phyloP scores from a whole-genome alignment of 2,797 vertebrate genomes.

The Syngnathus acus region DNA sequence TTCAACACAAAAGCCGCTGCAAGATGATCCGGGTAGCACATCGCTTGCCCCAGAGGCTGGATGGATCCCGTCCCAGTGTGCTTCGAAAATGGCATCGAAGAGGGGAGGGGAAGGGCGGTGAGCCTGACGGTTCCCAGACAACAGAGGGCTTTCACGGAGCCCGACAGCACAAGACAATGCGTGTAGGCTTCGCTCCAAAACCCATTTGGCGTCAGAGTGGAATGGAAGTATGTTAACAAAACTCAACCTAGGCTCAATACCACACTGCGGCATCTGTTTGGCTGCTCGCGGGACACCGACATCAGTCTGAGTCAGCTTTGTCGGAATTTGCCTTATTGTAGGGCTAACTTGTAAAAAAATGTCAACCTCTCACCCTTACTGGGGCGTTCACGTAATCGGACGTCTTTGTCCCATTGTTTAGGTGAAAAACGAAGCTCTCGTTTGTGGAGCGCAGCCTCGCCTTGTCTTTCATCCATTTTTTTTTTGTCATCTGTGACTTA shows the following conservation, averaged over 20 bases:
- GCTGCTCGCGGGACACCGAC: slow-evolving; percentile 30
- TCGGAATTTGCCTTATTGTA: slow-evolving; percentile 52
- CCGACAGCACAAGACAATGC: slow-evolving; percentile 62
- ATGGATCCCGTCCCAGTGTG: slow-evolving; percentile 36
- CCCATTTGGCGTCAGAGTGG: slow-evolving; percentile 60
- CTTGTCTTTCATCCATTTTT: slow-evolving; percentile 17
- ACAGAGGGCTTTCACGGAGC: slow-evolving; percentile 61
- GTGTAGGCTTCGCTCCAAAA: slow-evolving; percentile 60
- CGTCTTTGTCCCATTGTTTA: slow-evolving; percentile 19
- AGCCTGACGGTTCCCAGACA: slow-evolving; percentile 59
- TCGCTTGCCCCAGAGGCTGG: slow-evolving; percentile 29
- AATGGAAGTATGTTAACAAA: slow-evolving; percentile 48
- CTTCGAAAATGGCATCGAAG: slow-evolving; percentile 52
- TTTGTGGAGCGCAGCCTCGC: neutral
- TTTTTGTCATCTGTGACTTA: slow-evolving; percentile 15
- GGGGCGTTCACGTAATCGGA: slow-evolving; percentile 24
- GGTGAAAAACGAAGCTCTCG: slow-evolving; percentile 6
- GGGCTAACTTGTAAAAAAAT: slow-evolving; percentile 11
- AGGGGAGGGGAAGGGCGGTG: slow-evolving; percentile 37
- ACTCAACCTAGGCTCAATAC: slow-evolving; percentile 43
- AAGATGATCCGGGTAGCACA: slow-evolving; percentile 35
- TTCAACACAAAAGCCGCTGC: slow-evolving; percentile 20
- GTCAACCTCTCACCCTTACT: slow-evolving; percentile 13
- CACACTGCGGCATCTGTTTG: slow-evolving; percentile 53
- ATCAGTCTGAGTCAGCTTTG: slow-evolving; percentile 32